Evolutionary conservation across 2,113 vertebrate species (phyloP).

Genomic region (Cynoglossus semilaevis): DNA sequence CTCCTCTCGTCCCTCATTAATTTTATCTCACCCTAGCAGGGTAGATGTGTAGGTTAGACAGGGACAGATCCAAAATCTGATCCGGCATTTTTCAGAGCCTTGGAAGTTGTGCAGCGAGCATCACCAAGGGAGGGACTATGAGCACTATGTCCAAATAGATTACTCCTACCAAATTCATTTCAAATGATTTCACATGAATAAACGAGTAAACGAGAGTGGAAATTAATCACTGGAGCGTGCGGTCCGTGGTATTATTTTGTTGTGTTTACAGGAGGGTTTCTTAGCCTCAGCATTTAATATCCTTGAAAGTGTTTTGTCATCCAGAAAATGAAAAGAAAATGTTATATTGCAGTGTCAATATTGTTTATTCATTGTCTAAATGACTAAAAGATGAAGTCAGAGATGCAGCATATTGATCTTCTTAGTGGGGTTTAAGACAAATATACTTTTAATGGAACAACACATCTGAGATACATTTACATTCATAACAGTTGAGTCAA

Average conservation of each 20-base stretch:
- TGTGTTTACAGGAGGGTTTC: slow-evolving; percentile 9
- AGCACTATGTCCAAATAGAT: slow-evolving; percentile 39
- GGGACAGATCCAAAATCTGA: slow-evolving; percentile 20
- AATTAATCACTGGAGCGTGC: slow-evolving; percentile 20
- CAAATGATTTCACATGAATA: slow-evolving; percentile 21
- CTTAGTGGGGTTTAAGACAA: too few relatives aligned
- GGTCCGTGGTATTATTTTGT: slow-evolving; percentile 1
- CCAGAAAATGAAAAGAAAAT: neutral
- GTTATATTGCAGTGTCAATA: neutral
- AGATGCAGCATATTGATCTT: too few relatives aligned
- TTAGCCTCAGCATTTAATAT: neutral
- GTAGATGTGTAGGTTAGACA: slow-evolving; percentile 19
- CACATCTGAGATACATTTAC: too few relatives aligned
- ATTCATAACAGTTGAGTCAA: too few relatives aligned
- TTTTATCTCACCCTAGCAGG: slow-evolving; percentile 36
- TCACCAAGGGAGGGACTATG: slow-evolving; percentile 8
- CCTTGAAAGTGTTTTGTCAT: neutral
- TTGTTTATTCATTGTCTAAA: neutral
- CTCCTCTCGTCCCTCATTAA: slow-evolving; percentile 40
- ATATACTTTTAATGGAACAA: too few relatives aligned
- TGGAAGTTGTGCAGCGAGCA: neutral
- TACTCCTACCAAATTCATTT: slow-evolving; percentile 14
- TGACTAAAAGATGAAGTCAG: too few relatives aligned
- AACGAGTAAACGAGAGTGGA: neutral
- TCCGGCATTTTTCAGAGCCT: slow-evolving; percentile 4